phyloP scores from a whole-genome alignment of 2,797 vertebrate species.

The Helostoma temminkii region DNA sequence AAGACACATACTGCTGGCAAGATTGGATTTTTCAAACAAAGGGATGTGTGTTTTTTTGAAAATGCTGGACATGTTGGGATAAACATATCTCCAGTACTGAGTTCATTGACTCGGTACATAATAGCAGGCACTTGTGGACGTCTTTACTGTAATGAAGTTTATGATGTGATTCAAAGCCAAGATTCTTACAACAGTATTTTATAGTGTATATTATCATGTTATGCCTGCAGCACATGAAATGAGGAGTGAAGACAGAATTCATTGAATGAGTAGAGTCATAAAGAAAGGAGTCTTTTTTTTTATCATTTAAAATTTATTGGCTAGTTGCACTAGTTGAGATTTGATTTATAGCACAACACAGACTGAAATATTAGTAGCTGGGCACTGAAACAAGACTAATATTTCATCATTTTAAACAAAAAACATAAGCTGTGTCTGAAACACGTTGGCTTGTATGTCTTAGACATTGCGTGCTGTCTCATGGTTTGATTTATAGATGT shows the following conservation, averaged over 20 bases:
- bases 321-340: slow-evolving; percentile 20
- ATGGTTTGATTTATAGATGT: slow-evolving; percentile 63
- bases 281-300: slow-evolving; percentile 48
- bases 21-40: background rate
- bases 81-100: background rate
- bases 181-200: slow-evolving; percentile 8
- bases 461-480: slow-evolving; percentile 36
- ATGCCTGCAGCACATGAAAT: background rate
- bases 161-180: slow-evolving; percentile 15
- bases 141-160: background rate
- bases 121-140: background rate
- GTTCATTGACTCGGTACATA: background rate
- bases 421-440: slow-evolving; percentile 27
- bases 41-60: background rate
- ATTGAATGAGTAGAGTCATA: slow-evolving; percentile 20
- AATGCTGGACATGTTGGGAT: background rate
- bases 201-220: slow-evolving; percentile 7
- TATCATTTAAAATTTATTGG: slow-evolving; percentile 46
- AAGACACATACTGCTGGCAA: background rate
- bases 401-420: slow-evolving; percentile 31
- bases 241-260: slow-evolving; percentile 1
- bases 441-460: slow-evolving; percentile 19
- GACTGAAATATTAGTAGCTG: slow-evolving; percentile 15
- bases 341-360: slow-evolving; percentile 17
- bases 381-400: slow-evolving; percentile 15